A percentile compares a stretch with the other conserved stretches of the same genome.
These are phyloP conservation scores for Polyodon spathula DNA, from an alignment of 2,113 vertebrate genomes.

Conservation along the genomic window DNA sequence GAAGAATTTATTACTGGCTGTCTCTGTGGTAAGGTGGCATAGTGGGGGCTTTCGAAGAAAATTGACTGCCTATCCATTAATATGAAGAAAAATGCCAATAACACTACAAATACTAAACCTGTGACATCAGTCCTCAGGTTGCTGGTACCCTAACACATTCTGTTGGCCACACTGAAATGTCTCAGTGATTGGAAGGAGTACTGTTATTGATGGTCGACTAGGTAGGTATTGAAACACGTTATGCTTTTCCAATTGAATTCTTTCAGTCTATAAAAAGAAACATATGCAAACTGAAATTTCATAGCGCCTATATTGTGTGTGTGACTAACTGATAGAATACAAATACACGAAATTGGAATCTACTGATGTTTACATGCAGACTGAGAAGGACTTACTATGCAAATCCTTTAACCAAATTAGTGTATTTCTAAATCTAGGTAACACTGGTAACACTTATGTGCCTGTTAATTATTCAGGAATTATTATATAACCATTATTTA, in stretches of 20 bases:
- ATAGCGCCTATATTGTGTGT: slow-evolving; percentile 2
- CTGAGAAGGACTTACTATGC: too few species aligned
- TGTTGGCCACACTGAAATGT: neutral
- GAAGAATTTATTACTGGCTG: slow-evolving; percentile 80
- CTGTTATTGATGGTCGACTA: neutral
- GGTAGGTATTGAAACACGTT: neutral
- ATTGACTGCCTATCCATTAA: slow-evolving; percentile 80
- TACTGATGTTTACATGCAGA: too few species aligned
- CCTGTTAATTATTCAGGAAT: too few species aligned
- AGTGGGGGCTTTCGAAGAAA: slow-evolving; percentile 76
- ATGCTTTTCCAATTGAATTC: slow-evolving; percentile 26
- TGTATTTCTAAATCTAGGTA: too few species aligned
- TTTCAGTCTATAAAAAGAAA: slow-evolving; percentile 14
- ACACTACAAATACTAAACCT: slow-evolving; percentile 71
- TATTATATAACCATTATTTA: too few species aligned
- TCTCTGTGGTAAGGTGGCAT: slow-evolving; percentile 74
- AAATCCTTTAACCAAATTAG: too few species aligned
- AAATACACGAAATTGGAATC: neutral
- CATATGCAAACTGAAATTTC: slow-evolving; percentile 16
- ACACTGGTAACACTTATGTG: too few species aligned
- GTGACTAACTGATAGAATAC: slow-evolving; percentile 7
- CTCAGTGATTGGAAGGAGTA: neutral
- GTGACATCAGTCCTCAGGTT: slow-evolving; percentile 4
- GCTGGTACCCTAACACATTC: slow-evolving; percentile 12
- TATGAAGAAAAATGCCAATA: slow-evolving; percentile 85